phyloP scores from a whole-genome alignment of 1,140 invertebrate genomes.

The Catajapyx aquilonaris region DNA sequence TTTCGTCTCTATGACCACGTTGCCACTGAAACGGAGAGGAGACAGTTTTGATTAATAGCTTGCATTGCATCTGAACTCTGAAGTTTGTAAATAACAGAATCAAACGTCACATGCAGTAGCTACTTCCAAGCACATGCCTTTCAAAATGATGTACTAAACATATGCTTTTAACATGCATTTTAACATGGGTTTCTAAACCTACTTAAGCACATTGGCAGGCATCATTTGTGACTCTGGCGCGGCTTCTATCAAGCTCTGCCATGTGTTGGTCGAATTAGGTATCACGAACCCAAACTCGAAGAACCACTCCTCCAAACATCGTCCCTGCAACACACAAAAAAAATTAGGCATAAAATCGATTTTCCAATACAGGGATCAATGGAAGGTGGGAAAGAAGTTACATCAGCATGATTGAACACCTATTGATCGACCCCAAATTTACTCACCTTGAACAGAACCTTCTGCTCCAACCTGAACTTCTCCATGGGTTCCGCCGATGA shows the following conservation, averaged over 20 bases:
- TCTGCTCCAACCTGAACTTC: constrained; percentile 90
- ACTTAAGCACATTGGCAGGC: constrained; percentile 93
- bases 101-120: background rate
- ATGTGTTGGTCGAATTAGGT: constrained; percentile 95
- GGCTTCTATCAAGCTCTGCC: constrained; percentile 95
- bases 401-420: too few species aligned
- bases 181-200: too few species aligned
- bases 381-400: too few species aligned
- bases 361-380: too few species aligned
- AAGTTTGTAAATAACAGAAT: background rate
- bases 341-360: background rate
- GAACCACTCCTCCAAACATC: constrained; percentile 88
- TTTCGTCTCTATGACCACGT: constrained; percentile 95
- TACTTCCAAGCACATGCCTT: background rate
- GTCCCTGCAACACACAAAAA: constrained; percentile 31
- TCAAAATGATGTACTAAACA: too few species aligned
- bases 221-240: constrained; percentile 99
- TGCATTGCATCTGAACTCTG: background rate
- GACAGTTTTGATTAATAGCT: too few species aligned
- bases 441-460: constrained; percentile 49
- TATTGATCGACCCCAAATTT: too few species aligned
- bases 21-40: constrained; percentile 57
- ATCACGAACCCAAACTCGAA: constrained; percentile 99
- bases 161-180: too few species aligned
- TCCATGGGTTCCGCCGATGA: constrained; percentile 91